Conservation (phyloP, 2,113 vertebrate species). For the Herpetotheres cachinnans region DNA sequence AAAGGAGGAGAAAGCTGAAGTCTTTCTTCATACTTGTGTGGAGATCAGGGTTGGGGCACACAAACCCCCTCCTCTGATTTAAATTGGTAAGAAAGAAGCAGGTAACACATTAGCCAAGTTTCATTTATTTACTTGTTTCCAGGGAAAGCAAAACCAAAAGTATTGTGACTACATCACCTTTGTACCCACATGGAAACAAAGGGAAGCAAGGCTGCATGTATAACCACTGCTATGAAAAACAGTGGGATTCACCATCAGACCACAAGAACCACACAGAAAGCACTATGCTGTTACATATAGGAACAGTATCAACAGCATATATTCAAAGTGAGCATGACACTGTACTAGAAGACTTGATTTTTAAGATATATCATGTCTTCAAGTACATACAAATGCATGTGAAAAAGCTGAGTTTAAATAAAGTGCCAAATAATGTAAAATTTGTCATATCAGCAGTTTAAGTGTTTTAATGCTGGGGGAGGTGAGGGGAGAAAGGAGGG, state of each 20-base stretch:
- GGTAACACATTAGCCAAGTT: neutral
- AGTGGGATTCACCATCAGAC: neutral
- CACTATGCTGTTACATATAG: fast-evolving
- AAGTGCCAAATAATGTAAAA: neutral
- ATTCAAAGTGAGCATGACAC: neutral
- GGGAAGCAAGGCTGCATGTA: neutral
- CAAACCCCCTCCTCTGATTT: neutral
- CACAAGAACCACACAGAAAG: neutral
- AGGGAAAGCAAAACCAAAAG: neutral
- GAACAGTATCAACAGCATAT: neutral
- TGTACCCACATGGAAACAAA: neutral
- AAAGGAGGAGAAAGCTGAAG: neutral
- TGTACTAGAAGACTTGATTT: neutral
- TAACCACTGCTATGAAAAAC: neutral
- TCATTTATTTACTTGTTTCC: neutral
- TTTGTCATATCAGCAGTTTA: neutral
- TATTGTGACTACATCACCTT: neutral
- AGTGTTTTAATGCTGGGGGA: neutral
- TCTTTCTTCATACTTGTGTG: neutral
- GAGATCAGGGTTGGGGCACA: neutral
- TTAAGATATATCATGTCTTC: neutral
- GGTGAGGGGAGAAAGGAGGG: neutral
- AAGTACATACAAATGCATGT: neutral
- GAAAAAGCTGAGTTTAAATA: neutral
- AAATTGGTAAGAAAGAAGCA: neutral